These are phyloP conservation scores for Ianthella basta DNA, from an alignment of 37 sponge, comb jelly and placozoan genomes.

Conservation along the genomic window DNA sequence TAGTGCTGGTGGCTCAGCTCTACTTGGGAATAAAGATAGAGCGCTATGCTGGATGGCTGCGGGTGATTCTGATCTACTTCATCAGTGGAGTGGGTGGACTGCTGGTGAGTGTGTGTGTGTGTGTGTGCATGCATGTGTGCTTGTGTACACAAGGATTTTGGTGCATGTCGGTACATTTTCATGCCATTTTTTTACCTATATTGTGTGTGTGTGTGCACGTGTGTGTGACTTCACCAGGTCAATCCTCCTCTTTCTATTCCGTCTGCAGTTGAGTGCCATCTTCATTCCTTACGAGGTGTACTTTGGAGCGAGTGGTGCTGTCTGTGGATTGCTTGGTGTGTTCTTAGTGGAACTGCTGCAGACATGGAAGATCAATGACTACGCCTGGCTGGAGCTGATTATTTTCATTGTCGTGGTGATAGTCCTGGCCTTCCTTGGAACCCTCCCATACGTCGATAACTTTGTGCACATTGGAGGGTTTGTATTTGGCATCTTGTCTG, in stretches of 20 bases:
- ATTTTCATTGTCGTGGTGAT: slow-evolving; percentile 67
- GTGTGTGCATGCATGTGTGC: not conserved
- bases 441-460: slow-evolving; percentile 92
- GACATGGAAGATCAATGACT: slow-evolving; percentile 86
- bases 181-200: no score
- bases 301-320: slow-evolving; percentile 79
- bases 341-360: slow-evolving; percentile 91
- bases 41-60: slow-evolving; percentile 88
- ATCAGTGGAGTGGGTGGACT: slow-evolving; percentile 92
- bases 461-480: slow-evolving; percentile 89
- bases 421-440: slow-evolving; percentile 77
- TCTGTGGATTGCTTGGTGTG: slow-evolving; percentile 92
- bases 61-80: slow-evolving; percentile 89
- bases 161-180: not conserved
- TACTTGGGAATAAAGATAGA: slow-evolving; percentile 94
- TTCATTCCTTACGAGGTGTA: slow-evolving; percentile 91
- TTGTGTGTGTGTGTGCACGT: slow-evolving; percentile 7
- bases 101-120: slow-evolving; percentile 64
- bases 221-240: not conserved
- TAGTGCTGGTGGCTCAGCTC: slow-evolving; percentile 74
- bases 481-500: slow-evolving; percentile 85
- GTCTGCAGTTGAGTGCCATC: slow-evolving; percentile 74
- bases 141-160: not conserved
- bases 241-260: no score
- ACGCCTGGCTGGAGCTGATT: slow-evolving; percentile 78